Base-by-base conservation (phyloP, 2,797 vertebrate genomes). In the Pangasius macronema region DNA sequence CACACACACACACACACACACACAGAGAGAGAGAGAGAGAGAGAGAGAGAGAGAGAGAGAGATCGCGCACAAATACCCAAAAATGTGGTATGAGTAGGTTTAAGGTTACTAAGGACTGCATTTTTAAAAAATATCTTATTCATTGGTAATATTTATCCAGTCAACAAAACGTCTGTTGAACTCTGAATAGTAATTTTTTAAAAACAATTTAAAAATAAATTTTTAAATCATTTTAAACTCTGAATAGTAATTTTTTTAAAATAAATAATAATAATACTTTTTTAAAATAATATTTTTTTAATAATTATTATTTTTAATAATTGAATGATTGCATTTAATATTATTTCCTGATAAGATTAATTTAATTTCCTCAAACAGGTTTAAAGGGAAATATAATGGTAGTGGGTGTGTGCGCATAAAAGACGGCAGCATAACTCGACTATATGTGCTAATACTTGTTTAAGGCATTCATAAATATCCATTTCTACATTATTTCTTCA, bases 401-500 rank as follows among this genome's bases (percentile, higher is more conserved):
- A 67, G 57, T 63, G 22, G 22, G 18, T 42, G 24, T 67, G 59
- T 82, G 55, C 20, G 13, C 55, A 42, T 59, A 59, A 61, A 59
- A 14, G 22, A 33, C 3, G 2, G 11, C 27, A 24, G 20, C 79
- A 61, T 11, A 39, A 9, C 55, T 79, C n/a, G 16, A 1, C 8
- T 3, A 36, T 42, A 61, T 3, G 13, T 70, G 20, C 46, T 84
- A 92, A 81, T 79, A 87, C 87, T 88, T 81, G 30, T 42, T 5
- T 24, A 14, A 59, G 13, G 33, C 39, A 65, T 20, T 18, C 57
- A 82, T 3, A 63, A 63, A 82, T 65, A 82, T 82, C 36, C 2
- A 24, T 86, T 88, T 92, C 82, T 83, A 79, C 85, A 90, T 84
- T 88, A 91, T 90, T 91, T 65, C 75, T 89, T 88, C 75, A 89